Conservation (phyloP, 2,113 vertebrate genomes). For the Chionis minor region DNA sequence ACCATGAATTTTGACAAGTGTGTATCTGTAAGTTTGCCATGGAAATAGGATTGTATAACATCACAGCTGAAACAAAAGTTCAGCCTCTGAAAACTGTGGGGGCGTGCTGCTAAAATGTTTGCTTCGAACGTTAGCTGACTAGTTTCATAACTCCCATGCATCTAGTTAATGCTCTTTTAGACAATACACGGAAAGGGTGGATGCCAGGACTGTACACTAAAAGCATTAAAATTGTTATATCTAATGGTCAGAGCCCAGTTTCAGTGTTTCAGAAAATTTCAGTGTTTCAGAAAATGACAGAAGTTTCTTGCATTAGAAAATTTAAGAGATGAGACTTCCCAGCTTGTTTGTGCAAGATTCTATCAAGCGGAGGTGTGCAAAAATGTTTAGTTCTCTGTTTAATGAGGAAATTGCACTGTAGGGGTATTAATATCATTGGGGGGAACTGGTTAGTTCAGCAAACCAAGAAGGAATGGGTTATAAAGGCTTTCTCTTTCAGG, state of each 20-base stretch:
- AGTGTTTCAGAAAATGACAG: not conserved
- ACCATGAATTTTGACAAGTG: constrained; percentile 61
- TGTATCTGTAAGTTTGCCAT: constrained; percentile 56
- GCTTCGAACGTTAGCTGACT: constrained; percentile 45
- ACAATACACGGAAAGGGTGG: constrained; percentile 24
- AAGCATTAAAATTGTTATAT: not conserved
- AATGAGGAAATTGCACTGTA: not conserved
- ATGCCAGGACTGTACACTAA: not conserved
- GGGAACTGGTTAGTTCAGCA: not conserved
- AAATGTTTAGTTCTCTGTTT: not conserved
- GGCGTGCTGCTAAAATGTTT: constrained; percentile 53
- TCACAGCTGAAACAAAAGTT: constrained; percentile 64
- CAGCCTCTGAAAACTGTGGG: constrained; percentile 58
- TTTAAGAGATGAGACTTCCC: not conserved
- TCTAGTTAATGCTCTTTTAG: constrained; percentile 54
- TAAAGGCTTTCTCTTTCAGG: not conserved
- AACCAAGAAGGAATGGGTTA: not conserved
- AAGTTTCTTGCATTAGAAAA: not conserved
- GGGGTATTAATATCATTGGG: not conserved
- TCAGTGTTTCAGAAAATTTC: not conserved
- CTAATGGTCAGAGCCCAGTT: not conserved
- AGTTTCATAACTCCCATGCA: constrained; percentile 50
- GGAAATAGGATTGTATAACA: constrained; percentile 68
- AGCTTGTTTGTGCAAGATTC: not conserved
- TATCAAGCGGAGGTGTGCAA: not conserved